phyloP scores from a whole-genome alignment of 2,888 invertebrate genomes.

The Anthophora plumipes region DNA sequence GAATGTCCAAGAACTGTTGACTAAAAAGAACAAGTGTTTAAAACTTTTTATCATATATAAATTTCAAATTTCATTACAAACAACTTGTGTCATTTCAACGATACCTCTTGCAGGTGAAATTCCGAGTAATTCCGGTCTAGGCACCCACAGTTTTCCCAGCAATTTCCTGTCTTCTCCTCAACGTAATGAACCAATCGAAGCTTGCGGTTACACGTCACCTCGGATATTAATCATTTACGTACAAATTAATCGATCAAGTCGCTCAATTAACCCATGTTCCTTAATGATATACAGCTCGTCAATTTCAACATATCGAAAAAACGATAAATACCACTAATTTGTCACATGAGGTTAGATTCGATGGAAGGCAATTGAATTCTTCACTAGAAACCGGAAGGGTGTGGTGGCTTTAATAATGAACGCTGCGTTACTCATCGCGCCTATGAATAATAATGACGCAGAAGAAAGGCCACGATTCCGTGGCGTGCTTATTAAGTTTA shows the following conservation, averaged over 20 bases:
- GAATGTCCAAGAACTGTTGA: too few relatives aligned
- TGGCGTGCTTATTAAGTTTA: slow-evolving; percentile 1
- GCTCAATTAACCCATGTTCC: background rate
- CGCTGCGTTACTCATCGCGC: background rate
- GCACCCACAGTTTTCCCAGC: background rate
- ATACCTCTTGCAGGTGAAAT: background rate
- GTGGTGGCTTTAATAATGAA: too few relatives aligned
- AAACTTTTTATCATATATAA: too few relatives aligned
- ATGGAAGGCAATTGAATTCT: background rate
- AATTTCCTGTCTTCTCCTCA: slow-evolving; percentile 13
- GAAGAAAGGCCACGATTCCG: slow-evolving; percentile 2
- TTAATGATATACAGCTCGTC: too few relatives aligned
- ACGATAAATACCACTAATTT: too few relatives aligned
- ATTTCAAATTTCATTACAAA: too few relatives aligned
- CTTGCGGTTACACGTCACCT: background rate
- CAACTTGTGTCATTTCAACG: too few relatives aligned
- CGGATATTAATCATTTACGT: slow-evolving; percentile 13
- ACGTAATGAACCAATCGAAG: background rate
- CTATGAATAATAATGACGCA: slow-evolving; percentile 34
- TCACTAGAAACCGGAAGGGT: background rate
- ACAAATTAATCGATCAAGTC: slow-evolving; percentile 6
- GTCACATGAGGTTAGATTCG: too few relatives aligned
- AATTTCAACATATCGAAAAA: too few relatives aligned
- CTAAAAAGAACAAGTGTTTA: too few relatives aligned
- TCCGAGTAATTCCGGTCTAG: background rate